Conservation (phyloP, 2,113 vertebrate species). For the Steatornis caripensis region DNA sequence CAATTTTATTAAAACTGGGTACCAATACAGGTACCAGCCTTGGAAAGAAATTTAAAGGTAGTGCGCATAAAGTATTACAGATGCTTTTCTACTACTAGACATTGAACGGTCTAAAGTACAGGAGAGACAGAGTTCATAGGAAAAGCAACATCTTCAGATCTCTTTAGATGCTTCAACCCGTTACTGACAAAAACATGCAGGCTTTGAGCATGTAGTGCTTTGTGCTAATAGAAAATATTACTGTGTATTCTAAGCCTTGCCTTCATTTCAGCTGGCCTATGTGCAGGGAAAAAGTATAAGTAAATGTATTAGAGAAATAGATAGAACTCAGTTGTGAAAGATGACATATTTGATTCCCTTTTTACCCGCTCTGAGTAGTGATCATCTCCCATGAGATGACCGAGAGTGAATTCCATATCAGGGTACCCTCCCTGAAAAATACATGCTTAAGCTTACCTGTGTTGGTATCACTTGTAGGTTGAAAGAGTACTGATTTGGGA, state of each 20-base stretch:
- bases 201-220: neutral
- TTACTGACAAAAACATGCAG: neutral
- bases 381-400: accelerated
- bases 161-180: neutral
- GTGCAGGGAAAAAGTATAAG: neutral
- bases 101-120: neutral
- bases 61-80: neutral
- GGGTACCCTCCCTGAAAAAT: neutral
- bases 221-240: neutral
- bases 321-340: neutral
- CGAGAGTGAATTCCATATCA: neutral
- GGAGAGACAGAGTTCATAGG: neutral
- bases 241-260: neutral
- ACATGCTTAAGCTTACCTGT: neutral
- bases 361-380: neutral
- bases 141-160: neutral
- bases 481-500: neutral
- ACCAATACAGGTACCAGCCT: neutral
- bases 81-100: neutral
- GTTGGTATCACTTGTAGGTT: neutral
- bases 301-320: neutral
- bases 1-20: neutral
- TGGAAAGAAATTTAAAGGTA: neutral
- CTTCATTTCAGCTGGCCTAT: neutral
- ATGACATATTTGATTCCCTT: neutral